phyloP scores from a whole-genome alignment of 1,140 invertebrate species.

The Heterodera schachtii region DNA sequence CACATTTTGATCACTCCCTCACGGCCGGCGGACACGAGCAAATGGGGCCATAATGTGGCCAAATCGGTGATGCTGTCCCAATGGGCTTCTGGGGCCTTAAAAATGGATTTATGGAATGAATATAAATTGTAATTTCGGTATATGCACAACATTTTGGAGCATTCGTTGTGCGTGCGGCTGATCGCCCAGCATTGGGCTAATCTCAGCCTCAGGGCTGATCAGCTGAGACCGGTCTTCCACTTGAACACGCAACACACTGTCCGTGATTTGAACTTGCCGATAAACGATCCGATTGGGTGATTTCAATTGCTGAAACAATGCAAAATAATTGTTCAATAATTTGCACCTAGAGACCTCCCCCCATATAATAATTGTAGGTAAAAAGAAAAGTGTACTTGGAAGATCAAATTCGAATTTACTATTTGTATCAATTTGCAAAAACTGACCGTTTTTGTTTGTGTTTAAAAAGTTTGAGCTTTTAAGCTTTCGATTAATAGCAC shows the following conservation, averaged over 20 bases:
- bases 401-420: too few relatives aligned
- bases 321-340: not conserved
- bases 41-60: slow-evolving; percentile 45
- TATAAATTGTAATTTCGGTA: not conserved
- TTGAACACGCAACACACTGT: slow-evolving; percentile 23
- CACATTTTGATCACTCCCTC: slow-evolving; percentile 56
- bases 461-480: too few relatives aligned
- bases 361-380: too few relatives aligned
- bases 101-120: not conserved
- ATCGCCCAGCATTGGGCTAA: not conserved
- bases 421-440: too few relatives aligned
- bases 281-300: slow-evolving; percentile 26
- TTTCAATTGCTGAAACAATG: slow-evolving; percentile 25
- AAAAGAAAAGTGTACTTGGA: too few relatives aligned
- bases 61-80: slow-evolving; percentile 48
- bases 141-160: slow-evolving; percentile 15
- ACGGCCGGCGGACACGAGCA: slow-evolving; percentile 46
- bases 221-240: slow-evolving; percentile 38
- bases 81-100: slow-evolving; percentile 43
- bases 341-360: too few relatives aligned
- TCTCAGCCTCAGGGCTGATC: not conserved
- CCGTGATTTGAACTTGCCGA: slow-evolving; percentile 31
- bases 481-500: too few relatives aligned
- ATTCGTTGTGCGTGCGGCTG: slow-evolving; percentile 10
- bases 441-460: too few relatives aligned